Base-by-base conservation (phyloP, 2,888 invertebrate genomes). In the Rosalia funebris region DNA sequence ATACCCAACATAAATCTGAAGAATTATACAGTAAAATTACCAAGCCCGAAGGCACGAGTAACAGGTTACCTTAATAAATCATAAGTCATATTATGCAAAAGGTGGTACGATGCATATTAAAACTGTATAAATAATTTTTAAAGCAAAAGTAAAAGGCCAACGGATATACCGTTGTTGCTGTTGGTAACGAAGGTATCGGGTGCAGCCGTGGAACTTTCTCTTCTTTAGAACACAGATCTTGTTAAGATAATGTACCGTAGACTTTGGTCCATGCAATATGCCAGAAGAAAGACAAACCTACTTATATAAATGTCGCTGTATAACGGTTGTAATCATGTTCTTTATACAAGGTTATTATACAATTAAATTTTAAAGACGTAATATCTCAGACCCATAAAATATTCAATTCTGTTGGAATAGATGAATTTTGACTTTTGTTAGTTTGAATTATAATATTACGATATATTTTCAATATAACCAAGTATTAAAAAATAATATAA, bases 111-210 rank as follows among this genome's bases (percentile, higher is more conserved):
- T 12, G 16, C 4, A n/a, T 32, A 15, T 32, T 34, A 34, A 47
- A 31, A 14, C 1, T 12, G 10, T 14, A 50, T 37, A 15, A 25
- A 16, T 20, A 19, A 15, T 44, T 44, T 50, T 50, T 39, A 14
- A 25, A 25, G 37, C 20, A 25, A 17, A 50, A 39, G 50, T 50
- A 50, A 50, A 50, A 50, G 50, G 50, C 39, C 34, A 20, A 25
- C 25, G 11, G 31, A 25, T 37, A 39, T 50, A 50, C 39, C 39
- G 37, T 39, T 37, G 25, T 37, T 25, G 10, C 37, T 39, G n/a
- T 2, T 2, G 34, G 16, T 47, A 39, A 25, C 39, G 12, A 3
- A 2, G 48, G 19, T 50, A 39, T 50, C 25, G 20, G 19, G 25
- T 15, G 12, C 5, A 44, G n/a, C 9, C 44, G 14, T 9, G 11